A percentile compares a stretch with the other conserved stretches of the same genome.
phyloP scores from a whole-genome alignment of 2,888 invertebrate genomes.

The Polyploca ridens region DNA sequence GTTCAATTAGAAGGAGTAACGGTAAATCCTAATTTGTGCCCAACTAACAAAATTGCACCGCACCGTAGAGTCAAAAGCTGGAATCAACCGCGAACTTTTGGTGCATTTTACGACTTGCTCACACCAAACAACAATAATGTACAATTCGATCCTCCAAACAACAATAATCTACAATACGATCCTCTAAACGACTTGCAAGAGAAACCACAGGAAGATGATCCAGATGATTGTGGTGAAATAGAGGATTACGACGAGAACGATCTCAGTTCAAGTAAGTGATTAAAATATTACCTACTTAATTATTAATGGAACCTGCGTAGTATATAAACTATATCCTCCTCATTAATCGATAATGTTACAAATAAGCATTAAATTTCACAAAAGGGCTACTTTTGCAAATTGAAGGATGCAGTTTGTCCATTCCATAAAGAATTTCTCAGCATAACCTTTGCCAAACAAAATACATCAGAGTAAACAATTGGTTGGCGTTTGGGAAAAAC shows the following conservation, averaged over 20 bases:
- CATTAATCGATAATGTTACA: no score
- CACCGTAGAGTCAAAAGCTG: conserved; percentile 51
- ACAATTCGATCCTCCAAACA: conserved; percentile 41
- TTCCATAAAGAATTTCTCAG: no score
- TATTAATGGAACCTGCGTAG: background rate
- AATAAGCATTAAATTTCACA: no score
- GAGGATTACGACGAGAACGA: conserved; percentile 79
- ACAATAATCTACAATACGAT: conserved; percentile 34
- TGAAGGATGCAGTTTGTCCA: no score
- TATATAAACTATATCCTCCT: no score
- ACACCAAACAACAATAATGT: conserved; percentile 42
- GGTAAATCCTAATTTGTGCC: conserved; percentile 65
- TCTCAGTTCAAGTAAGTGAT: conserved; percentile 68
- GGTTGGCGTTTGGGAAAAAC: no score
- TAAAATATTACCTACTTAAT: background rate
- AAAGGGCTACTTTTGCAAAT: no score
- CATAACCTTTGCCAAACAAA: no score
- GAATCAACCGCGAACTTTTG: conserved; percentile 60
- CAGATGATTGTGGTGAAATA: conserved; percentile 74
- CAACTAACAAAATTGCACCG: conserved; percentile 78
- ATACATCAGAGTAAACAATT: no score
- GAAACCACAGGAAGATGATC: conserved; percentile 64
- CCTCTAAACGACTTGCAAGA: conserved; percentile 58
- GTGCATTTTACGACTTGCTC: conserved; percentile 61
- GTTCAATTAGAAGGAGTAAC: conserved; percentile 58